Evolutionary conservation across 2,888 invertebrate species (phyloP).

Genomic region (Chesias legatella): DNA sequence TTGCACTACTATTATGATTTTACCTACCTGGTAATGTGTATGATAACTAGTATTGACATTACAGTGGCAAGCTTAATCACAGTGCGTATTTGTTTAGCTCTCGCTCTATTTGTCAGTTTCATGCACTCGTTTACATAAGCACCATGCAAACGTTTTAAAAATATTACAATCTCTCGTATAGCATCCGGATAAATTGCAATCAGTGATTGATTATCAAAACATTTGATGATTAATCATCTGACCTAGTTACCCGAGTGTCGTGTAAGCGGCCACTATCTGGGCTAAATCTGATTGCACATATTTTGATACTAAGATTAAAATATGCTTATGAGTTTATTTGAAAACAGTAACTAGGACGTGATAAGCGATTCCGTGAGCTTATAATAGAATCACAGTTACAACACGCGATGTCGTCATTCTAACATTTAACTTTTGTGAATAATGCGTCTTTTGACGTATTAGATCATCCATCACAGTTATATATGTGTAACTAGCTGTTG

Average conservation of each 20-base stretch:
- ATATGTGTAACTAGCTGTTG: no score
- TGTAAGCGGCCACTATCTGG: conserved; percentile 65
- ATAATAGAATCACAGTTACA: conserved; percentile 38
- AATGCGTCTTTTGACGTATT: conserved; percentile 24
- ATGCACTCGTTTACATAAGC: conserved; percentile 2
- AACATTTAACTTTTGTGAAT: conserved; percentile 36
- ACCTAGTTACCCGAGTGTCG: conserved; percentile 59
- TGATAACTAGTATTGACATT: no score
- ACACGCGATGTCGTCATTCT: conserved; percentile 37
- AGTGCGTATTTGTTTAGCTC: not conserved
- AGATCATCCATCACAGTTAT: conserved; percentile 27
- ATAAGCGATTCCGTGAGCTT: conserved; percentile 29
- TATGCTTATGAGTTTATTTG: conserved; percentile 30
- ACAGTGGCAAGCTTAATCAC: not conserved
- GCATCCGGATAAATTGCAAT: conserved; percentile 55
- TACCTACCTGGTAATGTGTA: no score
- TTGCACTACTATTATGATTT: no score
- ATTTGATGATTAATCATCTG: conserved; percentile 65
- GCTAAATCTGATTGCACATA: conserved; percentile 50
- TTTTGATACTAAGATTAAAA: conserved; percentile 33
- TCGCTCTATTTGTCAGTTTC: no score
- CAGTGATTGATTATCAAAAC: conserved; percentile 54
- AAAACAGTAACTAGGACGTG: conserved; percentile 28
- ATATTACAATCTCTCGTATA: conserved; percentile 21
- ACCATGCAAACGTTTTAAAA: not conserved